phyloP scores from a whole-genome alignment of 1,140 invertebrate genomes.

The Heliothis virescens region DNA sequence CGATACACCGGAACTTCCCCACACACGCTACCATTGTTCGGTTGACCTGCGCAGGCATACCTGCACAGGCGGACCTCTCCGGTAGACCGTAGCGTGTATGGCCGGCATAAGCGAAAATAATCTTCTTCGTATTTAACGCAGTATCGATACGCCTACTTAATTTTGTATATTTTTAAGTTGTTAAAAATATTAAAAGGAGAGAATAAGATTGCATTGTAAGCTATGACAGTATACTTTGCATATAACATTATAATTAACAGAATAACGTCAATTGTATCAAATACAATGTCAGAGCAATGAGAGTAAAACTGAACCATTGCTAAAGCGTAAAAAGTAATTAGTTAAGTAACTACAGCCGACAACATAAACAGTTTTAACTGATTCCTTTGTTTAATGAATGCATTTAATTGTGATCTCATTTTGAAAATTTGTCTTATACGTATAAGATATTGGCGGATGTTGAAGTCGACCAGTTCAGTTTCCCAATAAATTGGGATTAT shows the following conservation, averaged over 20 bases:
- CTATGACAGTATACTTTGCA: slow-evolving; percentile 72
- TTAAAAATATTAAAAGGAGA: slow-evolving; percentile 82
- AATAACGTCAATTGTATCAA: slow-evolving; percentile 81
- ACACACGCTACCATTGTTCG: no score
- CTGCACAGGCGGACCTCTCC: no score
- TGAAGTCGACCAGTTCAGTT: slow-evolving; percentile 26
- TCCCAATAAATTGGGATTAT: not conserved
- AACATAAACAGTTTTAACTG: slow-evolving; percentile 39
- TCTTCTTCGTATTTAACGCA: slow-evolving; percentile 41
- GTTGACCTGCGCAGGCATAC: no score
- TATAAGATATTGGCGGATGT: slow-evolving; percentile 55
- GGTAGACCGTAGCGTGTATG: no score
- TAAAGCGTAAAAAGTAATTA: slow-evolving; percentile 70
- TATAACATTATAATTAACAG: slow-evolving; percentile 71
- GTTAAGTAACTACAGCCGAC: slow-evolving; percentile 60
- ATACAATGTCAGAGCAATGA: slow-evolving; percentile 75
- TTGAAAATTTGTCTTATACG: slow-evolving; percentile 48
- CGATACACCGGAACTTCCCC: no score
- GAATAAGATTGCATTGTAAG: slow-evolving; percentile 83
- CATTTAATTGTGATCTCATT: slow-evolving; percentile 85
- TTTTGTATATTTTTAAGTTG: slow-evolving; percentile 72
- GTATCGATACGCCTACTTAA: slow-evolving; percentile 53
- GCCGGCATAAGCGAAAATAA: slow-evolving; percentile 20
- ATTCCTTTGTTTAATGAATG: slow-evolving; percentile 70
- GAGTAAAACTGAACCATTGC: slow-evolving; percentile 69